phyloP scores from a whole-genome alignment of 2,113 vertebrate species.

The Cichladusa arquata region DNA sequence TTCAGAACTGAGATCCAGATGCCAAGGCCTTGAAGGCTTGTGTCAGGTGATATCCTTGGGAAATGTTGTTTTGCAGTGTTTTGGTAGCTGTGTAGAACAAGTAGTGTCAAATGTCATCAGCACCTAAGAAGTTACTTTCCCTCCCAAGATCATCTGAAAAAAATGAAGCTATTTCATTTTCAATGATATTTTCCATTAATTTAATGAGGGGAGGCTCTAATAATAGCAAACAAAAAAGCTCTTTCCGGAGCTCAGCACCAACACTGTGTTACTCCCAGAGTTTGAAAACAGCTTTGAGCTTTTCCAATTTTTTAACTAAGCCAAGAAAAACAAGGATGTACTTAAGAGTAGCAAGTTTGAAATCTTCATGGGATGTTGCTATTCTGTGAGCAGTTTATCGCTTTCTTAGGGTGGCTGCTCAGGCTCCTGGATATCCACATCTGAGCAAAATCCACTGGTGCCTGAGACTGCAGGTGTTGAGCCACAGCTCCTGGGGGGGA shows the following conservation, averaged over 20 bases:
- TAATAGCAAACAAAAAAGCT: not conserved
- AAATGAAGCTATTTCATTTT: not conserved
- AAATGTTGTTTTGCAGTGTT: not conserved
- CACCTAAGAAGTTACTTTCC: not conserved
- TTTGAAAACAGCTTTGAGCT: not conserved
- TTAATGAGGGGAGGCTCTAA: not conserved
- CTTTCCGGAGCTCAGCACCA: not conserved
- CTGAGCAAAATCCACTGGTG: not conserved
- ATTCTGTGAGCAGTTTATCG: not conserved
- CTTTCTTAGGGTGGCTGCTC: not conserved
- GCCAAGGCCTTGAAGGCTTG: not conserved
- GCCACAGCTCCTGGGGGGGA: not conserved
- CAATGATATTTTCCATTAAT: not conserved
- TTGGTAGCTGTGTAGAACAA: not conserved
- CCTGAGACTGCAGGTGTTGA: not conserved
- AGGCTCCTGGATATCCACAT: not conserved
- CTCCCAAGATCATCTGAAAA: not conserved
- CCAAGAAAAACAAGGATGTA: not conserved
- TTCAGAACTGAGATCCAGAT: not conserved
- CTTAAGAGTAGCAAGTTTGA: not conserved
- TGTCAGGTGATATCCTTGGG: not conserved
- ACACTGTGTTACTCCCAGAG: not conserved
- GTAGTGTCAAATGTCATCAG: not conserved
- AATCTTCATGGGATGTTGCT: not conserved
- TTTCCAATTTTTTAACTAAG: not conserved